Evolutionary conservation across 2,888 invertebrate species (phyloP).

Genomic region (Hemistola chrysoprasaria): DNA sequence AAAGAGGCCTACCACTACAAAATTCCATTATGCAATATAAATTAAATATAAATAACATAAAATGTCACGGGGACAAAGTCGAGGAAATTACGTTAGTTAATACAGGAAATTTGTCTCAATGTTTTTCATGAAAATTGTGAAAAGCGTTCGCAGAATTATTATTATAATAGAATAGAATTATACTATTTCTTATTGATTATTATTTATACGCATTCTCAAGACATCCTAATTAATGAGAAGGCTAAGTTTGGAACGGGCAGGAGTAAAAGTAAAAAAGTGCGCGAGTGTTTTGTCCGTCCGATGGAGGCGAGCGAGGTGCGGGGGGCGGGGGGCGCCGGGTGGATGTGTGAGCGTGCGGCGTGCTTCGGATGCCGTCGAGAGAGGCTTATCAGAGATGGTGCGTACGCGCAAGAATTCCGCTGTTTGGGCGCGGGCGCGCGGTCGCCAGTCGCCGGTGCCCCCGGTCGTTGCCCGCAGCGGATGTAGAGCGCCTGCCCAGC

Average conservation of each 20-base stretch:
- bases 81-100: no score
- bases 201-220: constrained; percentile 19
- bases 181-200: constrained; percentile 12
- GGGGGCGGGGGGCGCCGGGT: no score
- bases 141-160: no score
- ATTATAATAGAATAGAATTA: no score
- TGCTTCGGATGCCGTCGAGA: constrained; percentile 58
- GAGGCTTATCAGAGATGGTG: constrained; percentile 58
- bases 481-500: constrained; percentile 45
- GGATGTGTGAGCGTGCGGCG: constrained; percentile 37
- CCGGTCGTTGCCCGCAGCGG: constrained; percentile 23
- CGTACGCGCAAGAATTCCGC: constrained; percentile 73
- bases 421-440: constrained; percentile 43
- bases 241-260: constrained; percentile 26
- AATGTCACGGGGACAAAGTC: no score
- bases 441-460: constrained; percentile 53
- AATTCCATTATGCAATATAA: no score
- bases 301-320: constrained; percentile 22
- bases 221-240: constrained; percentile 25
- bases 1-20: no score
- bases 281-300: constrained; percentile 21
- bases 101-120: no score
- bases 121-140: no score
- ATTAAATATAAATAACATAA: no score
- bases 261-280: constrained; percentile 35